Evolutionary conservation across 2,797 vertebrate species (phyloP), one percentile per base, ranked within the genome.

Genomic region (Leontopithecus rosalia): DNA sequence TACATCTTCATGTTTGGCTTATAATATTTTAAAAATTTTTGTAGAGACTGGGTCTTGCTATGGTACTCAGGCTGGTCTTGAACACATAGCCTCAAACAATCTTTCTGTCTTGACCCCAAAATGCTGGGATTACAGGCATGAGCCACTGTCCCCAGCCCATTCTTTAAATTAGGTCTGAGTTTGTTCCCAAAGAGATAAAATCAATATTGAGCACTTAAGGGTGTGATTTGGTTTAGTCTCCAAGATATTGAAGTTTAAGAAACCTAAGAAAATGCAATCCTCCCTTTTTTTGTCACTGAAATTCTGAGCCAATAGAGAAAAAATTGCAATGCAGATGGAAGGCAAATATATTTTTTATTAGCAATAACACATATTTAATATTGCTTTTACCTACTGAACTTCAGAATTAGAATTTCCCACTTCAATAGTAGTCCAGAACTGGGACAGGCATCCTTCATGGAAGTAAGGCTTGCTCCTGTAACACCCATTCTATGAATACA

Each of bases 101-200:
- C 33, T 67, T n/a, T 67, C 64, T 67, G 33, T 67, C 64, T 19
- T 0, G 1, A 17, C 64, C 33, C 64, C 7, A 67, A 67, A 67
- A 17, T 67, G 64, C 64, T 67, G 64, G 15, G 15, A 67, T 67
- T 67, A 67, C 15, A 67, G 33, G 33, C 64, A 67, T 67, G 33
- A 67, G 33, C 33, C 64, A n/a, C 33, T 67, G 64, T n/a, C 33
- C 17, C 33, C 30, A 67, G 64, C 33, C 7, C 30, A 76, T 55
- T 88, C 50, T 85, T 96, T 79, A 46, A 85, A 33, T 85, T 67
- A 95, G 76, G 4, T 72, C 50, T 61, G 41, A 93, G 33, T 24
- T n/a, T 85, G 48, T 24, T 85, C 64, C 55, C 61, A 84, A 64
- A 20, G 28, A 82, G 50, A 50, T 17, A n/a, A 88, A 89, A 55